Base-by-base conservation (phyloP, 2,797 vertebrate genomes). In the Neopelma chrysocephalum region DNA sequence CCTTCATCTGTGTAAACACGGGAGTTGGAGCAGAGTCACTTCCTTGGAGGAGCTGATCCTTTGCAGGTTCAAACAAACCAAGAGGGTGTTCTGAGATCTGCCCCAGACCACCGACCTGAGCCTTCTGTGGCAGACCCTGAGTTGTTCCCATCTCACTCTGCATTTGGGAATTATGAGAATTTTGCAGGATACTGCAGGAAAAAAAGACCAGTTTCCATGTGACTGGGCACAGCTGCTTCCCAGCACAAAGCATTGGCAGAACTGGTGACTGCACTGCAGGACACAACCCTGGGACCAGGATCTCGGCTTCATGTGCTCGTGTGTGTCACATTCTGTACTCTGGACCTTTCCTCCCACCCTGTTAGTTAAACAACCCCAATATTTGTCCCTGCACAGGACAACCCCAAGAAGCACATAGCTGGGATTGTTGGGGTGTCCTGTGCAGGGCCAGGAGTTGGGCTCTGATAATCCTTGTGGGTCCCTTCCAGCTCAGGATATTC, bases 81-180 rank as follows among this genome's bases (percentile, higher is more conserved):
- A 9, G 7, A 9, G 2, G 2, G 21, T 13, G 1, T 42, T 82
- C 2, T 4, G 23, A 11, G 31, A 12, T 31, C 43, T 75, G 27
- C 18, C 48, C 22, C 15, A 11, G 11, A 45, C 7, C 47, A 10
- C 12, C 1, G 13, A 1, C 22, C 2, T 23, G 36, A 32, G 14
- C 50, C 38, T 38, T 16, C 75, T 8, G 15, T 17, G 26, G 7
- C 51, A 66, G 13, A 15, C 12, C 8, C 14, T 21, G 26, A 36
- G 36, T n/a, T 43, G 27, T 11, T 42, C 65, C 31, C 0, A 0
- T 3, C 15, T 16, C 11, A 4, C 15, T 23, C 7, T 32, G 13
- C 3, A 1, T 43, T n/a, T 66, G 51, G 82, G 70, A 78, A 61
- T 4, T 3, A 40, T 61, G 65, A 79, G 70, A 78, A 61, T 4